phyloP scores from a whole-genome alignment of 2,888 invertebrate species.

The Drosophila vallismaia region DNA sequence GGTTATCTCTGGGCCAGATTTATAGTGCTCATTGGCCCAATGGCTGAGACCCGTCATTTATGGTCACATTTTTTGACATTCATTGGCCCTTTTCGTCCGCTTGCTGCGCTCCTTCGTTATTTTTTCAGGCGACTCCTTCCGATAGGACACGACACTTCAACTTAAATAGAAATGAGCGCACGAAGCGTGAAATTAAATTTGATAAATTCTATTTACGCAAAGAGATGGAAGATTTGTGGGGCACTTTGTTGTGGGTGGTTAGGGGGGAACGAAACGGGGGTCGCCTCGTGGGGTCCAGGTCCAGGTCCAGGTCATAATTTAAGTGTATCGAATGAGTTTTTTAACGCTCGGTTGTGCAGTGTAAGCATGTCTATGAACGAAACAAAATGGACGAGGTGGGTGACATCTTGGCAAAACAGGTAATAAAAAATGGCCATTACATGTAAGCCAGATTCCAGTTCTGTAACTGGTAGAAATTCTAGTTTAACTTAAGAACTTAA shows the following conservation, averaged over 20 bases:
- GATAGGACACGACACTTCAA: slow-evolving; percentile 59
- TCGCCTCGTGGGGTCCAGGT: neutral
- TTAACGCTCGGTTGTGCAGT: slow-evolving; percentile 61
- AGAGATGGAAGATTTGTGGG: slow-evolving; percentile 68
- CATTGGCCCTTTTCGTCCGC: slow-evolving; percentile 60
- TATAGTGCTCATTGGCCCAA: slow-evolving; percentile 61
- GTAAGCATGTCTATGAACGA: slow-evolving; percentile 21
- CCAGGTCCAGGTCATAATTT: slow-evolving; percentile 52
- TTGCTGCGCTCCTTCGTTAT: slow-evolving; percentile 21
- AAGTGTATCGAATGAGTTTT: slow-evolving; percentile 71
- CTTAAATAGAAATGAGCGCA: slow-evolving; percentile 78
- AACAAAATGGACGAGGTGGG: neutral
- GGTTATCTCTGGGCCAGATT: slow-evolving; percentile 51
- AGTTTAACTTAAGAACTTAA: neutral
- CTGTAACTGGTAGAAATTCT: neutral
- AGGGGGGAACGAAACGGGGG: too few species aligned
- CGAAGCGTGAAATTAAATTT: slow-evolving; percentile 80
- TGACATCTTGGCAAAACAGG: neutral
- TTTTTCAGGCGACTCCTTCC: slow-evolving; percentile 15
- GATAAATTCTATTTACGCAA: slow-evolving; percentile 77
- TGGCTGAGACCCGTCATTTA: slow-evolving; percentile 57
- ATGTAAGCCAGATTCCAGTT: neutral
- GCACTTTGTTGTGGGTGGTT: too few species aligned
- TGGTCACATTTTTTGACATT: slow-evolving; percentile 75
- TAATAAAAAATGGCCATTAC: slow-evolving; percentile 2